Evolutionary conservation across 2,113 vertebrate genomes (phyloP).

Genomic region (Dicentrarchus labrax): DNA sequence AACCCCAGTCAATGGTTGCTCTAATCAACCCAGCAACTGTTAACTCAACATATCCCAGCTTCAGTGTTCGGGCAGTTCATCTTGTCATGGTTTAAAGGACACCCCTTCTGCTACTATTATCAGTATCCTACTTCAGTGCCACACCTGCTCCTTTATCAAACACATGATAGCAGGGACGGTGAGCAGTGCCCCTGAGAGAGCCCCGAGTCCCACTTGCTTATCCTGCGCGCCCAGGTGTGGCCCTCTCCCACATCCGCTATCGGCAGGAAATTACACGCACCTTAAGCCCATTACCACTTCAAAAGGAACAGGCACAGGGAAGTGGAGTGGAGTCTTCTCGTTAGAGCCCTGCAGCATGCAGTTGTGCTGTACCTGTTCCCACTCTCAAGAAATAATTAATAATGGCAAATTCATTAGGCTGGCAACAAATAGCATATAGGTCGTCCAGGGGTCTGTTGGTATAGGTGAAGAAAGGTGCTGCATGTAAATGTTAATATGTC

Average conservation of each 20-base stretch:
- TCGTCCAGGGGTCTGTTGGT: constrained; percentile 50
- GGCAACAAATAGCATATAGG: constrained; percentile 61
- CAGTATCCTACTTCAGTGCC: constrained; percentile 63
- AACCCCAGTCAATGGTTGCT: constrained; percentile 34
- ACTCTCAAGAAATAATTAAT: constrained; percentile 68
- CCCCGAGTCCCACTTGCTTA: constrained; percentile 72
- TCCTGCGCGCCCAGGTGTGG: constrained; percentile 77
- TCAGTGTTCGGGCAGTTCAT: constrained; percentile 53
- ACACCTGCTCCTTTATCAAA: constrained; percentile 77
- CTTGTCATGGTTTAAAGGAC: constrained; percentile 63
- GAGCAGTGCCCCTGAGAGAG: constrained; percentile 53
- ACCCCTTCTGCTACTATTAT: constrained; percentile 65
- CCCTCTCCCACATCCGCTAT: constrained; percentile 69
- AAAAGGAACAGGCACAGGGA: constrained; percentile 69
- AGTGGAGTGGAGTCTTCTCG: constrained; percentile 60
- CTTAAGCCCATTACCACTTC: constrained; percentile 81
- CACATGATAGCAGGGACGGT: constrained; percentile 56
- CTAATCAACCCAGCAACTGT: constrained; percentile 55
- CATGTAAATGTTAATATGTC: constrained; percentile 61
- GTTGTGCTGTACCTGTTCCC: constrained; percentile 57
- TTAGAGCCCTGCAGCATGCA: constrained; percentile 62
- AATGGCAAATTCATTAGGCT: constrained; percentile 71
- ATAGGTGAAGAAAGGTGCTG: constrained; percentile 42
- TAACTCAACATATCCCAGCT: constrained; percentile 58
- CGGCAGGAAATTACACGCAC: constrained; percentile 80